Base-by-base conservation (phyloP, 2,888 invertebrate genomes). In the Torymus tubicola region DNA sequence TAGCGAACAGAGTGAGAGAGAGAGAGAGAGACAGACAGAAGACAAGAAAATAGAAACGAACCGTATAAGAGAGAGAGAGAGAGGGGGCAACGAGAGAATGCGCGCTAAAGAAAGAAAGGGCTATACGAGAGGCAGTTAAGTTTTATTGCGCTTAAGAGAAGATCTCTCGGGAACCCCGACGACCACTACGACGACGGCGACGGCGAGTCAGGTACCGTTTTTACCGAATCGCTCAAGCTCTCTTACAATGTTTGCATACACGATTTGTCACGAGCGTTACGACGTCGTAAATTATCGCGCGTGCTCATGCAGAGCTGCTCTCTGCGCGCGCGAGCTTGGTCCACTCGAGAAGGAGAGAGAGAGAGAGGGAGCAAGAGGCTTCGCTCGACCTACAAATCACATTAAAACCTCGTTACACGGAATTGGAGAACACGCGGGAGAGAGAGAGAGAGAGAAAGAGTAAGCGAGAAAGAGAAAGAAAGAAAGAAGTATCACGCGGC, bases 251-350 rank as follows among this genome's bases (percentile, higher is more conserved):
- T 90, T 88, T 88, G 87, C 87, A 88, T 88, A 88, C 87, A 87
- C 87, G 87, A 88, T 89, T 90, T 89, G 88, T 89, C 88, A 88
- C 87, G 86, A 87, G 84, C 84, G 87, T 89, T 88, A 87, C 86
- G 84, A 85, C 83, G 86, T 85, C 88, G 83, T 90, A 90, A 90
- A 90, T 89, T 88, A 88, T 84, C 83, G 81, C 82, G 81, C 82
- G 84, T 55, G 71, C 78, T 61, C 70, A 70, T 72, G 55, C 24
- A 58, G 81, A 81, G 53, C 78, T 21, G 42, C 42, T 42, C 42
- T 42, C 42, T 42, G 42, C 42, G 42, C 42, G 42, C 31, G 31
- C 31, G 21, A 21, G 31, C 67, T 57, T 24, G 73, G 67, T 72
- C 78, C 78, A 71, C 72, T 72, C 55, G 53, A 53, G 72, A 42